phyloP scores from a whole-genome alignment of 1,140 invertebrate genomes.

The Drosophila equinoxialis region DNA sequence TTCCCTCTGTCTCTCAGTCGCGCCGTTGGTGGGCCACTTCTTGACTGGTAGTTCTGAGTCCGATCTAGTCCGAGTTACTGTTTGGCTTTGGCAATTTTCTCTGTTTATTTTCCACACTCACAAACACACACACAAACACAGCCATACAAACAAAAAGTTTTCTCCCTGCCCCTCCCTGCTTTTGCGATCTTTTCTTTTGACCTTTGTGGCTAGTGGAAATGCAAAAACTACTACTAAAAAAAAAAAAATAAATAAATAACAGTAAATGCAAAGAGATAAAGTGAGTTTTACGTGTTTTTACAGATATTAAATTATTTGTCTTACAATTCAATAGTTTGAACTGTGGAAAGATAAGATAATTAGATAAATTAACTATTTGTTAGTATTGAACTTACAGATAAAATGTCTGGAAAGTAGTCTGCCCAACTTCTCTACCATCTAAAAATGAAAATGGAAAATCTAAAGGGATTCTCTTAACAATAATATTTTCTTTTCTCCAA shows the following conservation, averaged over 20 bases:
- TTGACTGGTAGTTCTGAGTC: background rate
- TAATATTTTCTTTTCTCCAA: no score
- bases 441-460: no score
- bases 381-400: no score
- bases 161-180: background rate
- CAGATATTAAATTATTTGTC: no score
- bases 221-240: background rate
- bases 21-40: background rate
- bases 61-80: conserved; percentile 6
- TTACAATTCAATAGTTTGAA: no score
- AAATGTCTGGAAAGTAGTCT: no score
- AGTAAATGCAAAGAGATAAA: no score
- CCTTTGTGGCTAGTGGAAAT: background rate
- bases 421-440: no score
- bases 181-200: background rate
- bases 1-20: background rate
- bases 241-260: background rate
- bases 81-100: conserved; percentile 8
- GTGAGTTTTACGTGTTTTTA: no score
- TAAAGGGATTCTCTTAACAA: no score
- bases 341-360: no score
- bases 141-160: background rate
- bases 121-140: background rate
- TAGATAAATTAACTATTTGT: no score
- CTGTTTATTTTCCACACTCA: conserved; percentile 7